Evolutionary conservation across 2,113 vertebrate genomes (phyloP), one percentile per base, ranked within the genome.

Genomic region (Cololabis saira): DNA sequence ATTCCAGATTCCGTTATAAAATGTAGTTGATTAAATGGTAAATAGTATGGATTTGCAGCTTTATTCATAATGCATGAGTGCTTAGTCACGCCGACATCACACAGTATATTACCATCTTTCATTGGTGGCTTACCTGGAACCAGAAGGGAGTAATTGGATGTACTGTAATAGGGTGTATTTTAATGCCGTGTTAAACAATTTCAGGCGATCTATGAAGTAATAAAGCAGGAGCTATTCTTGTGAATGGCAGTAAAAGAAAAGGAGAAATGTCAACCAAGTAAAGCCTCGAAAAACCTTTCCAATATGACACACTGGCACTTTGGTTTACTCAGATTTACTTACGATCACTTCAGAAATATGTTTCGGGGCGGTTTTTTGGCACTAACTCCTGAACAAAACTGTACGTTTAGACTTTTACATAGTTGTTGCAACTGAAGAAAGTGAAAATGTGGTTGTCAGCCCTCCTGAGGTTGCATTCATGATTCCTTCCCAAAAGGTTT

Each of bases 21-120:
- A 69, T 19, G 43, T 40, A 52, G 57, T 43, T 85, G 56, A 81
- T 74, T 82, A 64, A 82, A 82, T 74, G 61, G 22, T 71, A 81
- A 84, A 76, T 52, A 78, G 73, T 75, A 83, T 81, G 37, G 82
- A 84, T 77, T 65, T 76, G 37, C 64, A 67, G 30, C 67, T 83
- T 53, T 75, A 68, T 80, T 66, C 40, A 55, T 44, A 66, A 55
- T 61, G 45, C 2, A 13, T 11, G 41, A 45, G 18, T 59, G 52
- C 71, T 65, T 76, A 54, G 41, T 61, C 6, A 15, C 30, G n/a
- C 19, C 41, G 52, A 45, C 30, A 65, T 40, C 71, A 53, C 11
- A n/a, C 21, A 5, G 3, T 30, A 18, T 57, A 41, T 69, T 56
- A 17, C 17, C 22, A 44, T 27, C 17, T 65, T 41, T 45, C 24